Percentiles rank a stretch among this genome's conserved stretches.
Evolutionary conservation across 2,113 vertebrate genomes (phyloP).

Genomic region (Austrofundulus limnaeus): DNA sequence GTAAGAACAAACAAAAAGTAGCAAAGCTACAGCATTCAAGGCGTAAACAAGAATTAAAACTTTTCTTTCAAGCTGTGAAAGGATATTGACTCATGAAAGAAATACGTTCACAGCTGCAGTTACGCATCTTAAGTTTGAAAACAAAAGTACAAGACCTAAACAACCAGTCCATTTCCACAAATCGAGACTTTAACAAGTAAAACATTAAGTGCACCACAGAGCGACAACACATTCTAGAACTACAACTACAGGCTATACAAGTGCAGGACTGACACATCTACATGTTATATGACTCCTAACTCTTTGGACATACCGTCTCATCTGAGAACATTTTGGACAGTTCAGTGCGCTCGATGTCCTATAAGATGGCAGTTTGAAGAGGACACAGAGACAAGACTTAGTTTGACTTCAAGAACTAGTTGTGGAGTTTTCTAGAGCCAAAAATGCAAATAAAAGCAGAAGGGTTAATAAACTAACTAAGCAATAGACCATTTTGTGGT

Average conservation of each 20-base stretch:
- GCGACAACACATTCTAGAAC: conserved; percentile 26
- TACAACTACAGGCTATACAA: conserved; percentile 20
- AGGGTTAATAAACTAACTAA: not conserved
- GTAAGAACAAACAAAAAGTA: not conserved
- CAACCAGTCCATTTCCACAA: not conserved
- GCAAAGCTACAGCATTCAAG: not conserved
- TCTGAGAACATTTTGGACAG: conserved; percentile 69
- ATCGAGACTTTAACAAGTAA: not conserved
- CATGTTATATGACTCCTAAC: not conserved
- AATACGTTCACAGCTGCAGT: too few species aligned
- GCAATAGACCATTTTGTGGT: too few species aligned
- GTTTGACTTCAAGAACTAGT: not conserved
- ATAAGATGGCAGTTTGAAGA: conserved; percentile 49
- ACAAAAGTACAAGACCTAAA: not conserved
- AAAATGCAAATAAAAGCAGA: conserved; percentile 8
- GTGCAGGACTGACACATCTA: conserved; percentile 30
- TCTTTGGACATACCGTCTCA: conserved; percentile 61
- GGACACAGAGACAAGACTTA: conserved; percentile 32
- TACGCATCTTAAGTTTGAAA: not conserved
- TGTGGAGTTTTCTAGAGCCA: not conserved
- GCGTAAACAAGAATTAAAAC: too few species aligned
- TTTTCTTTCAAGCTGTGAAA: too few species aligned
- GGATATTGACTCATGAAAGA: too few species aligned
- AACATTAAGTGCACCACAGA: conserved; percentile 1
- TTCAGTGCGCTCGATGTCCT: conserved; percentile 58